Evolutionary conservation across 2,113 vertebrate species (phyloP).

Genomic region (Lepus europaeus): DNA sequence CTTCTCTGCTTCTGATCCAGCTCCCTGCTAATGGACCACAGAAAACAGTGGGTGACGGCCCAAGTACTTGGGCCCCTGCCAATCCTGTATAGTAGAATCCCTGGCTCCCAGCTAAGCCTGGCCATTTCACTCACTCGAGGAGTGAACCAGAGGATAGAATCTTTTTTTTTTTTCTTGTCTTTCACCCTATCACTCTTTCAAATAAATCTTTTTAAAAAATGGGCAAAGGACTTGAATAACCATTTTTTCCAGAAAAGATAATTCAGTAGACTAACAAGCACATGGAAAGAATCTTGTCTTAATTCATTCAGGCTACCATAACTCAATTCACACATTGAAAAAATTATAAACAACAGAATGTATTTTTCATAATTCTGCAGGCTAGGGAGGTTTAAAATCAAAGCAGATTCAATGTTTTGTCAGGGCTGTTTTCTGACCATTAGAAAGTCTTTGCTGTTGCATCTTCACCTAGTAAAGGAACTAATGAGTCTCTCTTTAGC

Average conservation of each 20-base stretch:
- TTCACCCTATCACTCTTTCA: too few relatives aligned
- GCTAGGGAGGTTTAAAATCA: background rate
- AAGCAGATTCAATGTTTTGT: background rate
- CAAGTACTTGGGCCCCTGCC: too few relatives aligned
- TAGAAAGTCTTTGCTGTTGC: background rate
- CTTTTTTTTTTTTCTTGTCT: too few relatives aligned
- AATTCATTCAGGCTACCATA: background rate
- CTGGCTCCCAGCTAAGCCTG: too few relatives aligned
- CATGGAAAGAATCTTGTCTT: background rate
- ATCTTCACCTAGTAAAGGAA: background rate
- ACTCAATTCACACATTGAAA: background rate
- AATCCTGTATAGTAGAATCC: too few relatives aligned
- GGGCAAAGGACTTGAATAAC: too few relatives aligned
- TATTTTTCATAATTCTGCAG: background rate
- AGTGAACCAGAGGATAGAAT: too few relatives aligned
- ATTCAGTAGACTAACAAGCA: background rate
- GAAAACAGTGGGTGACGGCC: too few relatives aligned
- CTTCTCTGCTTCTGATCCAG: too few relatives aligned
- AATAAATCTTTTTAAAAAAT: too few relatives aligned
- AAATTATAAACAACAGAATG: background rate
- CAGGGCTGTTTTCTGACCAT: background rate
- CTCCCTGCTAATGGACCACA: too few relatives aligned
- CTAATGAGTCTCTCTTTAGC: background rate
- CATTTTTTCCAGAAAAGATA: background rate
- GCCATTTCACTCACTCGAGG: too few relatives aligned